phyloP scores from a whole-genome alignment of 2,113 vertebrate genomes.

The Brachyhypopomus gauderio region DNA sequence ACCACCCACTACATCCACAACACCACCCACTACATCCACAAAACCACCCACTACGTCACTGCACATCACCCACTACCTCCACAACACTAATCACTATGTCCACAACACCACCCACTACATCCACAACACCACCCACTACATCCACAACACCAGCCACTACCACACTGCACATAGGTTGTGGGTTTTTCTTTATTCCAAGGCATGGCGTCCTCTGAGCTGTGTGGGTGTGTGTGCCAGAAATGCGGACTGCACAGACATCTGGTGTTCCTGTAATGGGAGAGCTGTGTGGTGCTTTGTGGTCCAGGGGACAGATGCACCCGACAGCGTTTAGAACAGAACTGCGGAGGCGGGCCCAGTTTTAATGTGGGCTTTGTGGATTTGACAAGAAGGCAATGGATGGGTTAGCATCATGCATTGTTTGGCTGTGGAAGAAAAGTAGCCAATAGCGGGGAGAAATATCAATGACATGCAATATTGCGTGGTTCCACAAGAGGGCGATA shows the following conservation, averaged over 20 bases:
- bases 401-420: not conserved
- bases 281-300: slow-evolving; percentile 18
- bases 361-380: not conserved
- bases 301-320: slow-evolving; percentile 11
- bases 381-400: not conserved
- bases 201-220: not conserved
- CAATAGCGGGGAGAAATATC: not conserved
- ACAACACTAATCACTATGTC: too few species aligned
- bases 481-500: slow-evolving; percentile 23
- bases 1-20: too few species aligned
- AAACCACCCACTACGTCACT: too few species aligned
- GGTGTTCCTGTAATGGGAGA: slow-evolving; percentile 12
- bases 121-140: too few species aligned
- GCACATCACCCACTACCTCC: too few species aligned
- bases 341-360: not conserved
- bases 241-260: slow-evolving; percentile 6
- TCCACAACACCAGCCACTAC: not conserved
- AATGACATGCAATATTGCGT: not conserved
- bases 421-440: not conserved
- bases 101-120: too few species aligned
- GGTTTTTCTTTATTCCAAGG: not conserved
- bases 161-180: not conserved
- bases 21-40: too few species aligned
- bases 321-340: not conserved
- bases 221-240: not conserved